These are phyloP conservation scores for Cheilosia grossa DNA, from an alignment of 2,888 invertebrate species.

Conservation along the genomic window DNA sequence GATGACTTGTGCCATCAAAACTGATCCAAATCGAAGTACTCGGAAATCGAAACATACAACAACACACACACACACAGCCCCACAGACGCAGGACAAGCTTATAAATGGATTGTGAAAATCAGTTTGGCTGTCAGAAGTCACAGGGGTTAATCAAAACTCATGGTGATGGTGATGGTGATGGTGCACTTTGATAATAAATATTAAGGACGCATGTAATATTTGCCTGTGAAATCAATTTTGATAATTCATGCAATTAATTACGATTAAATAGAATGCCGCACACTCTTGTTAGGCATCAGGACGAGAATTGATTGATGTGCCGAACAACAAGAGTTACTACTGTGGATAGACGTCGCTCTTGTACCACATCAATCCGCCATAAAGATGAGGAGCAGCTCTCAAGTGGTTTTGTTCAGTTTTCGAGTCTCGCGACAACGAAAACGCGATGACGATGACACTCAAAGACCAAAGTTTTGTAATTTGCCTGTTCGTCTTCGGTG, in stretches of 20 bases:
- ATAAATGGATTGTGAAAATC: slow-evolving; percentile 63
- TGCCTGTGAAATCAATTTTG: slow-evolving; percentile 64
- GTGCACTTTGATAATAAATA: neutral
- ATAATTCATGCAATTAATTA: slow-evolving; percentile 73
- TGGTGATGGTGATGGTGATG: neutral
- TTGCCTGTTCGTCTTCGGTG: slow-evolving; percentile 36
- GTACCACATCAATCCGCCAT: neutral
- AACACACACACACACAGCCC: neutral
- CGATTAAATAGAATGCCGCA: slow-evolving; percentile 60
- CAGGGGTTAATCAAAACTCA: slow-evolving; percentile 28
- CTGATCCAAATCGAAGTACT: slow-evolving; percentile 57
- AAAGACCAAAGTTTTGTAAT: slow-evolving; percentile 66
- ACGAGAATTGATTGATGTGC: slow-evolving; percentile 47
- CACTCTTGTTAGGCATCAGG: slow-evolving; percentile 36
- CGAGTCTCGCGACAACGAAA: neutral
- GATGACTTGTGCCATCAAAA: slow-evolving; percentile 54
- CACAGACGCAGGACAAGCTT: slow-evolving; percentile 19
- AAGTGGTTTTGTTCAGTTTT: slow-evolving; percentile 34
- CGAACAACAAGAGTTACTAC: neutral
- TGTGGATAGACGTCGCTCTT: neutral
- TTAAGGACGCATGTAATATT: slow-evolving; percentile 36
- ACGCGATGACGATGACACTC: slow-evolving; percentile 57
- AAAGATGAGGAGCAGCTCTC: slow-evolving; percentile 16
- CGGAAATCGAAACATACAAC: slow-evolving; percentile 35
- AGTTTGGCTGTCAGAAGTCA: slow-evolving; percentile 41